A percentile compares a stretch with the other conserved stretches of the same genome.
phyloP scores from a whole-genome alignment of 2,797 vertebrate genomes.

The Arctocebus calabarensis region DNA sequence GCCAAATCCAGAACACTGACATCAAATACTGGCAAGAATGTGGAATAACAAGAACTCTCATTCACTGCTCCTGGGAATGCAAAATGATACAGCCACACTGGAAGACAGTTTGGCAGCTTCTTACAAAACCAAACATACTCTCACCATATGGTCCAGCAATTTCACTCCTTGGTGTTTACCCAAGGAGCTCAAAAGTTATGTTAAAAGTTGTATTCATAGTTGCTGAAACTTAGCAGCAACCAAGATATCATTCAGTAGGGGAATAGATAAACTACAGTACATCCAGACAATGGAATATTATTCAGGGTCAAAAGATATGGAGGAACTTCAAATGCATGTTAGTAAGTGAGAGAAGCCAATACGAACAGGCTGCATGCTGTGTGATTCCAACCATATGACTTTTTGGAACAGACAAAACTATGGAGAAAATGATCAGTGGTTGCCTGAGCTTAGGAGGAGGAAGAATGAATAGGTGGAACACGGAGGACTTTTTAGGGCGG shows the following conservation, averaged over 20 bases:
- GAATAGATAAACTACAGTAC: neutral
- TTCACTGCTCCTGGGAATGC: neutral
- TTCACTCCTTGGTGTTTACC: neutral
- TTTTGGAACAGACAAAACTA: neutral
- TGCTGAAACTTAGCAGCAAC: neutral
- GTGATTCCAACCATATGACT: neutral
- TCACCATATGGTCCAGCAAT: neutral
- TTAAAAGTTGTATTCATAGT: neutral
- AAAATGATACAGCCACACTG: neutral
- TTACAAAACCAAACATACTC: neutral
- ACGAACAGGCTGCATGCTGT: neutral
- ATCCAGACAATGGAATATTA: neutral
- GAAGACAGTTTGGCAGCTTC: slow-evolving; percentile 24
- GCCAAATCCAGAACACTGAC: neutral
- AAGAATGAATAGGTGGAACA: no score
- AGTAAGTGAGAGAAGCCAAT: neutral
- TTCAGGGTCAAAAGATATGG: neutral
- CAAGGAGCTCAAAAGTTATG: neutral
- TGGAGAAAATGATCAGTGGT: neutral
- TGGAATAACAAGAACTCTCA: neutral
- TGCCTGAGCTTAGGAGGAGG: neutral
- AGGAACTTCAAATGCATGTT: neutral
- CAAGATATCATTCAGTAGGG: neutral
- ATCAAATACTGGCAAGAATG: neutral
- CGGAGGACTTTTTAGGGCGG: no score